A percentile compares a stretch with the other conserved stretches of the same genome.
Evolutionary conservation across 2,113 vertebrate genomes (phyloP).

Genomic region (Crotalus horridus): DNA sequence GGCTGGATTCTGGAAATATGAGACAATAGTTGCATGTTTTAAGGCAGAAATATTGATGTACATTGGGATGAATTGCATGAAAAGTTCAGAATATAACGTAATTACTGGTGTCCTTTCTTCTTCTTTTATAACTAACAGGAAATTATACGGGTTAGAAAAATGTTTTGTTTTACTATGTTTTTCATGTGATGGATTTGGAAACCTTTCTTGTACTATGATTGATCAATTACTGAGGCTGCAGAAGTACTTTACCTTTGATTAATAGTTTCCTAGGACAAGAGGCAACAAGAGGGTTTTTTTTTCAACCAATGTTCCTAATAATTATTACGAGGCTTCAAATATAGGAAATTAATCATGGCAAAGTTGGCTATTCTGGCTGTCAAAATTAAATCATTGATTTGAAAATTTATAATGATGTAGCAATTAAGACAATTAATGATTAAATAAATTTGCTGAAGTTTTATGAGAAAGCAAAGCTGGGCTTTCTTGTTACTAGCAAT

Average conservation of each 20-base stretch:
- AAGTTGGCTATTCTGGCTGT: constrained; percentile 31
- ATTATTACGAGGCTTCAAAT: constrained; percentile 28
- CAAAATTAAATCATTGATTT: constrained; percentile 51
- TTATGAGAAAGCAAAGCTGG: constrained; percentile 21
- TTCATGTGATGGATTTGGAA: constrained; percentile 16
- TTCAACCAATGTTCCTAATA: constrained; percentile 28
- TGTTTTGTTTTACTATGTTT: background rate
- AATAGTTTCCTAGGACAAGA: constrained; percentile 18
- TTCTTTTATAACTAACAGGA: background rate
- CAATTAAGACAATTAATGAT: constrained; percentile 41
- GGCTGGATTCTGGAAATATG: background rate
- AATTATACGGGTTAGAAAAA: background rate
- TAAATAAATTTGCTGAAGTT: constrained; percentile 48
- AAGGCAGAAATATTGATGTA: background rate
- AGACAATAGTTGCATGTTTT: background rate
- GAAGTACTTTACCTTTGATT: constrained; percentile 28
- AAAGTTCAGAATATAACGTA: background rate
- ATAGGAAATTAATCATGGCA: constrained; percentile 45
- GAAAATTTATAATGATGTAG: constrained; percentile 50
- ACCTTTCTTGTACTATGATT: background rate
- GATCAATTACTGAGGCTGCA: constrained; percentile 31
- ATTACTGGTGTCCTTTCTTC: background rate
- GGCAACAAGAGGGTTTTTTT: too few species aligned
- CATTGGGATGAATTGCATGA: background rate
- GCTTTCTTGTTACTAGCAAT: constrained; percentile 30